A percentile compares a stretch with the other conserved stretches of the same genome.
phyloP scores from a whole-genome alignment of 2,113 vertebrate genomes.

The Dipodomys spectabilis region DNA sequence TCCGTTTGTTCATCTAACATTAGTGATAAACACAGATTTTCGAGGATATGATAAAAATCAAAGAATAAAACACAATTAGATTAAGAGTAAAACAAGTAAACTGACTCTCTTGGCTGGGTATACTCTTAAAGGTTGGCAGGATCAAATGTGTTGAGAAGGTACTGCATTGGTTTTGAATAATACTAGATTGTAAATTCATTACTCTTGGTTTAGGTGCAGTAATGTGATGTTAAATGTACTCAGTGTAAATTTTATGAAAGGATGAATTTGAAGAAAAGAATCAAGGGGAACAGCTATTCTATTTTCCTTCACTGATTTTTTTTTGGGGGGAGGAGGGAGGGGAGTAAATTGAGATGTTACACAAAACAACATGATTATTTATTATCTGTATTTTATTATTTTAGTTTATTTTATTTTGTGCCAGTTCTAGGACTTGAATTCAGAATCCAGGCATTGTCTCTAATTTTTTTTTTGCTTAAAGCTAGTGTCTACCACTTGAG shows the following conservation, averaged over 20 bases:
- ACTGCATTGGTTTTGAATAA: not conserved
- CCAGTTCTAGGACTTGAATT: too few relatives aligned
- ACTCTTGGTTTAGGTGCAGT: not conserved
- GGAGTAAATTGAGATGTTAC: not conserved
- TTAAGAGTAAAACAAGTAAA: not conserved
- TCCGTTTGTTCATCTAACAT: slow-evolving; percentile 60
- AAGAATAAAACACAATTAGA: slow-evolving; percentile 7
- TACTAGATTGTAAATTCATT: not conserved
- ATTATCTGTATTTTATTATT: not conserved
- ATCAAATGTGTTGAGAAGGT: not conserved
- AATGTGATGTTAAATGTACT: not conserved
- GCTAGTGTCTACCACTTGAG: too few relatives aligned
- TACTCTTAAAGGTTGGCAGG: not conserved
- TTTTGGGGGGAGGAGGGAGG: too few relatives aligned
- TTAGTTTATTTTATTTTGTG: too few relatives aligned
- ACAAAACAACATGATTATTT: not conserved
- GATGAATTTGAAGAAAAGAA: not conserved
- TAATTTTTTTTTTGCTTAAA: too few relatives aligned
- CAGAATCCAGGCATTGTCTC: too few relatives aligned
- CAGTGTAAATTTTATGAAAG: not conserved
- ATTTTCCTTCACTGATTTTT: not conserved
- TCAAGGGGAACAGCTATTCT: not conserved
- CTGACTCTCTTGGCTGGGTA: not conserved
- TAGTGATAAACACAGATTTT: not conserved
- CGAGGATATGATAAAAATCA: not conserved